These are phyloP conservation scores for Heliconius ethilla DNA, from an alignment of 2,888 invertebrate genomes.

Conservation along the genomic window DNA sequence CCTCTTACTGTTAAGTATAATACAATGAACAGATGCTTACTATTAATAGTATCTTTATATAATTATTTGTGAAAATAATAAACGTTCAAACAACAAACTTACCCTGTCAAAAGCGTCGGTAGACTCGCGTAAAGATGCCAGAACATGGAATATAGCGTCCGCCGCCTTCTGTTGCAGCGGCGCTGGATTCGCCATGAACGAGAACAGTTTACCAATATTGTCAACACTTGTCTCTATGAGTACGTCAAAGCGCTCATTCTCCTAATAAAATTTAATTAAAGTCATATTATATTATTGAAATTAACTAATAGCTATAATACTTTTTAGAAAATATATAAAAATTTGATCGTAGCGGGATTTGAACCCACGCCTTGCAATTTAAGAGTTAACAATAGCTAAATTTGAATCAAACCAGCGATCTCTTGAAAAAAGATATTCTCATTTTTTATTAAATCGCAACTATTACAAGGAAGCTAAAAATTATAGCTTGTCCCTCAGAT, in stretches of 20 bases:
- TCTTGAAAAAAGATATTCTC: neutral
- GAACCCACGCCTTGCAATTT: neutral
- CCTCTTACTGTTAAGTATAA: too few relatives aligned
- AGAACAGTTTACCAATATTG: conserved; percentile 83
- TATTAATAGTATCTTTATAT: neutral
- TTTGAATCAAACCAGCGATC: neutral
- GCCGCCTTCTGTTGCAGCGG: conserved; percentile 80
- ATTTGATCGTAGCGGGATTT: too few relatives aligned
- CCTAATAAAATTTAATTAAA: conserved; percentile 53
- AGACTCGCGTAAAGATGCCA: conserved; percentile 83
- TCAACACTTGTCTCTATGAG: conserved; percentile 83
- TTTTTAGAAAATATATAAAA: too few relatives aligned
- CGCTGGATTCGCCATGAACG: conserved; percentile 79
- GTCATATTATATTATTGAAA: neutral
- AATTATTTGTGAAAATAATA: neutral
- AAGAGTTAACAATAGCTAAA: neutral
- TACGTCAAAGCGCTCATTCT: conserved; percentile 79
- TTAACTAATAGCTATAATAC: too few relatives aligned
- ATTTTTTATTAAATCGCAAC: conserved; percentile 3
- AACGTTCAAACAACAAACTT: conserved; percentile 39
- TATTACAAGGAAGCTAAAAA: neutral
- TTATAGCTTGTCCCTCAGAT: too few relatives aligned
- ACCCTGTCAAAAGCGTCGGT: conserved; percentile 84
- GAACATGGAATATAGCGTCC: conserved; percentile 84
- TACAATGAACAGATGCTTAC: too few relatives aligned